A percentile compares a stretch with the other conserved stretches of the same genome.
Evolutionary conservation across 2,888 invertebrate genomes (phyloP).

Genomic region (Cerastis leucographa): DNA sequence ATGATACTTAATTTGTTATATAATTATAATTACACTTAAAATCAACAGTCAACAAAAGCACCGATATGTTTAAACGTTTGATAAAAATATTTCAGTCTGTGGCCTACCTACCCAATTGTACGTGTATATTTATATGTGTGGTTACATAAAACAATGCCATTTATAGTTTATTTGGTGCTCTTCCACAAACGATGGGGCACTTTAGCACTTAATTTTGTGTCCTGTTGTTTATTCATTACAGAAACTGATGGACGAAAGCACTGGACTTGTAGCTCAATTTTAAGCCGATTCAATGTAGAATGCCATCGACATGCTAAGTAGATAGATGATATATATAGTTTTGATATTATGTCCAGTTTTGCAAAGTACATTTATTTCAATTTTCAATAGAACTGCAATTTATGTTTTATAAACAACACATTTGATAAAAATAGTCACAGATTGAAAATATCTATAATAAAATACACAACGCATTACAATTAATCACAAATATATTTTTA

Average conservation of each 20-base stretch:
- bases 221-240: background rate
- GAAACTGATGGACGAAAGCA: background rate
- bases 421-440: constrained; percentile 39
- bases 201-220: background rate
- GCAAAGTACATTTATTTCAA: background rate
- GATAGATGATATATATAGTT: background rate
- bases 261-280: background rate
- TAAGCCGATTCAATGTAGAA: background rate
- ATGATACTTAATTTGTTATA: constrained; percentile 60
- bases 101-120: constrained; percentile 14
- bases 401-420: background rate
- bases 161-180: background rate
- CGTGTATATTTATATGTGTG: background rate
- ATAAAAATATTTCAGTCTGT: constrained; percentile 54
- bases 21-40: constrained; percentile 70
- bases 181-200: background rate
- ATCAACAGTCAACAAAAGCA: constrained; percentile 86
- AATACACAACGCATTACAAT: constrained; percentile 55
- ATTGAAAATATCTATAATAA: constrained; percentile 40
- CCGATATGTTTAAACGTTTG: constrained; percentile 77
- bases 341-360: background rate
- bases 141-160: background rate
- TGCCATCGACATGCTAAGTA: background rate
- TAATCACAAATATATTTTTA: constrained; percentile 40
- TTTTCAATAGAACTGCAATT: background rate